Evolutionary conservation across 2,797 vertebrate genomes (phyloP).

Genomic region (Hoplostethus atlanticus): DNA sequence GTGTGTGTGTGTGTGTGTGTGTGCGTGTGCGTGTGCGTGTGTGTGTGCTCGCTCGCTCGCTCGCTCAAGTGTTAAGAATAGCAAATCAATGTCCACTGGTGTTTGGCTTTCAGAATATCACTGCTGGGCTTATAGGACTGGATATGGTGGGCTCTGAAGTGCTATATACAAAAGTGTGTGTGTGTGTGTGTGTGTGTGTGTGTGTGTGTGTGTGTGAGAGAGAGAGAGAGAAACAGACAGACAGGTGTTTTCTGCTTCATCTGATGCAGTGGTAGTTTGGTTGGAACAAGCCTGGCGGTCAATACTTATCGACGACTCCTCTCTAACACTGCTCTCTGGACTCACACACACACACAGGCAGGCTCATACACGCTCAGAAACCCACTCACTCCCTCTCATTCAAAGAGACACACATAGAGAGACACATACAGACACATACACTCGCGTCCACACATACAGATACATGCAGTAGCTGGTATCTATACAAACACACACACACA

Average conservation of each 20-base stretch:
- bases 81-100: conserved; percentile 66
- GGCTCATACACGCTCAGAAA: not conserved
- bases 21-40: conserved; percentile 3
- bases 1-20: conserved; percentile 8
- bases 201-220: conserved; percentile 22
- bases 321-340: conserved; percentile 56
- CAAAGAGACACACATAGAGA: not conserved
- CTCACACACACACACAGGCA: conserved; percentile 27
- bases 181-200: conserved; percentile 31
- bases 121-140: conserved; percentile 55
- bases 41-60: conserved; percentile 12
- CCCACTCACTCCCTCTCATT: not conserved
- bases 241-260: conserved; percentile 60
- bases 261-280: conserved; percentile 58
- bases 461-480: not conserved
- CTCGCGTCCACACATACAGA: not conserved
- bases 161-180: conserved; percentile 51
- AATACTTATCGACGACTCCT: conserved; percentile 73
- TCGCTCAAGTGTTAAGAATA: conserved; percentile 62
- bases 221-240: conserved; percentile 27
- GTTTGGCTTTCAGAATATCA: conserved; percentile 57
- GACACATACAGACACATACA: not conserved
- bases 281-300: conserved; percentile 60
- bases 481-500: not conserved
- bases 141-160: conserved; percentile 52